Conservation (phyloP, 2,113 vertebrate genomes). For the Carettochelys insculpta region DNA sequence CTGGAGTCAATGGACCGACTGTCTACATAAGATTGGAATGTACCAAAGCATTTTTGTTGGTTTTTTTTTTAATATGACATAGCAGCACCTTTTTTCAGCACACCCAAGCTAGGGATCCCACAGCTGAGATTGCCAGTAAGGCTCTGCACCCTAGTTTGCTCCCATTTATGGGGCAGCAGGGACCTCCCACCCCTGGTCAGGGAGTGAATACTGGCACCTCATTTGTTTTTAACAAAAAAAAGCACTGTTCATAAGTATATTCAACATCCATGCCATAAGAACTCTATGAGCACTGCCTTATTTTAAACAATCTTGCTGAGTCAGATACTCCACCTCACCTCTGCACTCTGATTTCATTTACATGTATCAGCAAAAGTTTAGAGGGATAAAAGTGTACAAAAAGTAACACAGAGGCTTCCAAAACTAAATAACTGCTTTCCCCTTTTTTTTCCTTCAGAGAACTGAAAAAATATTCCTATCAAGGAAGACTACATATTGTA, state of each 20-base stretch:
- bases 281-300: background rate
- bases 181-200: no score
- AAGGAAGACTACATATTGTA: background rate
- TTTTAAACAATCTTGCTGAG: background rate
- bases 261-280: background rate
- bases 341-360: background rate
- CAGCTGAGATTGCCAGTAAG: no score
- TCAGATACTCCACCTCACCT: background rate
- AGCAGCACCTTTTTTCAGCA: no score
- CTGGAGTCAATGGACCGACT: background rate
- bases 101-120: no score
- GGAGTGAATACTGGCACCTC: no score
- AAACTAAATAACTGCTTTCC: background rate
- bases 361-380: background rate
- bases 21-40: background rate
- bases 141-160: no score
- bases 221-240: no score
- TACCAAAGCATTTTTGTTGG: no score
- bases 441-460: background rate
- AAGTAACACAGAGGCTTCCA: background rate
- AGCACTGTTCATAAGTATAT: no score
- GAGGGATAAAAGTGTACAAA: no score
- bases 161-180: no score
- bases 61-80: no score
- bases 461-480: background rate